A percentile compares a stretch with the other conserved stretches of the same genome.
These are phyloP conservation scores for Ceratothoa steindachneri DNA, from an alignment of 2,888 invertebrate species.

Conservation along the genomic window DNA sequence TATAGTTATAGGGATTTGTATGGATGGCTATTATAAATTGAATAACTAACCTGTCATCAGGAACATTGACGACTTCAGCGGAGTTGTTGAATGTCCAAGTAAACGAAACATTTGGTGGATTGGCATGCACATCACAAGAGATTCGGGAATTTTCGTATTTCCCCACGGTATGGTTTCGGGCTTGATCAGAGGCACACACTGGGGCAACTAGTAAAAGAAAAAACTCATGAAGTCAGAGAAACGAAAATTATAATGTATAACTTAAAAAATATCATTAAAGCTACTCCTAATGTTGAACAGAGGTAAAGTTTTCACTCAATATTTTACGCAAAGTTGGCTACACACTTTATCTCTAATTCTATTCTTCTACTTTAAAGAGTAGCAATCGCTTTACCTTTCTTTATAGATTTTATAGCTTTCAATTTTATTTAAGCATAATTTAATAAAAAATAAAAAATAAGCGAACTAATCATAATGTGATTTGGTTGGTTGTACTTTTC, in stretches of 20 bases:
- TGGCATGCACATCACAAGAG: constrained; percentile 31
- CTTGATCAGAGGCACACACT: constrained; percentile 22
- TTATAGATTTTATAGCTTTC: no score
- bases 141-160: constrained; percentile 35
- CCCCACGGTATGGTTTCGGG: constrained; percentile 25
- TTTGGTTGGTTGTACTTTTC: no score
- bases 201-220: constrained; percentile 20
- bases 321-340: no score
- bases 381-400: no score
- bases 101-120: constrained; percentile 29
- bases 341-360: no score
- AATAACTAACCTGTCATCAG: constrained; percentile 23
- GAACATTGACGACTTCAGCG: constrained; percentile 32
- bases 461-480: no score
- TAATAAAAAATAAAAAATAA: no score
- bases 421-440: no score
- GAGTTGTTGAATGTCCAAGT: constrained; percentile 39
- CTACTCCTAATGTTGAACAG: no score
- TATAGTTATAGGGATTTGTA: background rate
- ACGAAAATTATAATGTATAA: background rate
- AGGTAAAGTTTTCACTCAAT: no score
- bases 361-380: no score
- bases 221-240: no score
- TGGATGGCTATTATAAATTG: background rate
- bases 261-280: background rate